Conservation (phyloP, 2,888 invertebrate genomes). For the Lamellibrachia satsuma region DNA sequence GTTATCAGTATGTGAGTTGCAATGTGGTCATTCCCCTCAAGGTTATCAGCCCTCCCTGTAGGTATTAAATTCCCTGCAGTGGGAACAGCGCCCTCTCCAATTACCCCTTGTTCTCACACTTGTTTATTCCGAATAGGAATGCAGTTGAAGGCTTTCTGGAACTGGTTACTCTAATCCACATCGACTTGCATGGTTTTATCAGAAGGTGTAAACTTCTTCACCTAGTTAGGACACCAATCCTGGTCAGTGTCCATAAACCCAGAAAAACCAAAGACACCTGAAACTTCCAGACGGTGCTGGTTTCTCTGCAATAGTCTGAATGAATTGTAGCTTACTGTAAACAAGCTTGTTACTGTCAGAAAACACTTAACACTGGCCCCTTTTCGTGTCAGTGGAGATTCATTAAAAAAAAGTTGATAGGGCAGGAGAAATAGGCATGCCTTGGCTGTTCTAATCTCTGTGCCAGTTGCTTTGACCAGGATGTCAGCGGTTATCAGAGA, state of each 20-base stretch:
- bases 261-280: not conserved
- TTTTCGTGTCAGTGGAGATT: not conserved
- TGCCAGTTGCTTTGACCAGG: not conserved
- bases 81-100: not conserved
- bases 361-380: not conserved
- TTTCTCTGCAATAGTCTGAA: not conserved
- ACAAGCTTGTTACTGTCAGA: conserved; percentile 6
- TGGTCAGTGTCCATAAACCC: not conserved
- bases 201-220: conserved; percentile 17
- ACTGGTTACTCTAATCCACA: not conserved
- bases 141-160: not conserved
- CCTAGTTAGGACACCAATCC: not conserved
- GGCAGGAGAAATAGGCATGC: not conserved
- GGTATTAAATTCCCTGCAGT: not conserved
- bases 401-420: not conserved
- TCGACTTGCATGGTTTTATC: conserved; percentile 1
- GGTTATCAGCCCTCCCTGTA: not conserved
- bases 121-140: not conserved
- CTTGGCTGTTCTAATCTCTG: not conserved
- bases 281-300: not conserved
- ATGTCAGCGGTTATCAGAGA: not conserved
- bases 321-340: not conserved
- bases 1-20: not conserved
- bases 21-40: not conserved
- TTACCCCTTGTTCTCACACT: not conserved